Evolutionary conservation across 2,888 invertebrate species (phyloP).

Genomic region (Phalera bucephala): DNA sequence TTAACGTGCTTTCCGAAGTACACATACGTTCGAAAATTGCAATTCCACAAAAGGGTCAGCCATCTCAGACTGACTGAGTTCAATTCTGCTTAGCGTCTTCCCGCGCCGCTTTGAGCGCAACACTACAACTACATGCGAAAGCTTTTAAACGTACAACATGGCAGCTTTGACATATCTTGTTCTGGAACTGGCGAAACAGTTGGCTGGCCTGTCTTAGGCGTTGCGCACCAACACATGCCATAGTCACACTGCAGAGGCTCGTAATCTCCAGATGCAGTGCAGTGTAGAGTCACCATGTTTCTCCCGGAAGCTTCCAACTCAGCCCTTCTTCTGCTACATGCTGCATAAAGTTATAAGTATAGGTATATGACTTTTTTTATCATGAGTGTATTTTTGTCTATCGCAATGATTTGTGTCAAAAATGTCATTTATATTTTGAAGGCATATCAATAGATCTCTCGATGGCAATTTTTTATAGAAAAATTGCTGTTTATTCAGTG

Average conservation of each 20-base stretch:
- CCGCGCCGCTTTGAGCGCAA: too few relatives aligned
- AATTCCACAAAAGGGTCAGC: too few relatives aligned
- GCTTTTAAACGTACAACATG: slow-evolving; percentile 87
- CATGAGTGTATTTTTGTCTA: too few relatives aligned
- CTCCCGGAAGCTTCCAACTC: slow-evolving; percentile 75
- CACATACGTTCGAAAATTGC: too few relatives aligned
- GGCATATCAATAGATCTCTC: too few relatives aligned
- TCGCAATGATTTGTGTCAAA: too few relatives aligned
- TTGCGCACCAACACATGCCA: slow-evolving; percentile 87
- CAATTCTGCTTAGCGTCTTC: too few relatives aligned
- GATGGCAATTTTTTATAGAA: slow-evolving; percentile 10
- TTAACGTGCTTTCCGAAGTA: too few relatives aligned
- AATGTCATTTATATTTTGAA: too few relatives aligned
- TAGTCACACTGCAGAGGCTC: slow-evolving; percentile 87
- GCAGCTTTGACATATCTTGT: slow-evolving; percentile 80
- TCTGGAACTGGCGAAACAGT: slow-evolving; percentile 80
- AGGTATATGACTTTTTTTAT: slow-evolving; percentile 3
- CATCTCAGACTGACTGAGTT: too few relatives aligned
- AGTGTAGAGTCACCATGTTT: slow-evolving; percentile 83
- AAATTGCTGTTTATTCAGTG: slow-evolving; percentile 28
- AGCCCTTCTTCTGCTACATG: slow-evolving; percentile 84
- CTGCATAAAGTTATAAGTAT: slow-evolving; percentile 45
- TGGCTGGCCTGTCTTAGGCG: slow-evolving; percentile 83
- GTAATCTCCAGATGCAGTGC: slow-evolving; percentile 85
- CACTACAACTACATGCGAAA: too few relatives aligned